Evolutionary conservation across 2,113 vertebrate genomes (phyloP), one percentile per base, ranked within the genome.

Genomic region (Pholis gunnellus): DNA sequence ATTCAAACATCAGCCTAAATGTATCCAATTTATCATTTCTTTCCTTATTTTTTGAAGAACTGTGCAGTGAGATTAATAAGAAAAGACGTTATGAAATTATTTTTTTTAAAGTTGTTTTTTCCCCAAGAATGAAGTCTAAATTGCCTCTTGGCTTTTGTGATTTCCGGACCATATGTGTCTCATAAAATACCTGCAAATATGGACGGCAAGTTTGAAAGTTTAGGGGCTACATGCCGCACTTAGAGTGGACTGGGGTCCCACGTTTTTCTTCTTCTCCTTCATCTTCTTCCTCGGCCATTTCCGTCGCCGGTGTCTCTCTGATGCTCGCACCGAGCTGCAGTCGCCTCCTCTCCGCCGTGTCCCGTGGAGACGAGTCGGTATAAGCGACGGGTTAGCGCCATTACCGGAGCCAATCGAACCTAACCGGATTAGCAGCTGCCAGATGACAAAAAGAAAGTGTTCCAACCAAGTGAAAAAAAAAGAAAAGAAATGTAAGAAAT

Each of bases 401-500:
- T 95, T 95, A 94, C 91, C 89, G 84, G 87, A 83, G 84, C 90
- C 91, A 5, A 94, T 95, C 95, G 95, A 96, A 95, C 46, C 91
- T 93, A 95, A 96, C 89, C 87, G 90, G 85, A 94, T 96, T 94
- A 96, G 85, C 88, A 87, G 75, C 94, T 87, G 92, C 89, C 89
- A 93, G 89, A 92, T 91, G 92, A 87, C 27, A 81, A 86, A 90
- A 76, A 82, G 56, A 89, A 88, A 93, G 80, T 87, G 89, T 91
- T 91, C 78, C 91, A 86, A 84, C 88, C 79, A 88, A 95, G 92
- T 90, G 90, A 88, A 83, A 84, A 92, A 87, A 87, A 57, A 27
- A 31, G n/a, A n/a, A 60, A 68, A 59, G 36, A 84, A 81, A 82
- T 50, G 83, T 42, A 78, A 85, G 89, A 92, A 93, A 94, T 81